These are phyloP conservation scores for Atta cephalotes DNA, from an alignment of 1,140 invertebrate species.

Conservation along the genomic window DNA sequence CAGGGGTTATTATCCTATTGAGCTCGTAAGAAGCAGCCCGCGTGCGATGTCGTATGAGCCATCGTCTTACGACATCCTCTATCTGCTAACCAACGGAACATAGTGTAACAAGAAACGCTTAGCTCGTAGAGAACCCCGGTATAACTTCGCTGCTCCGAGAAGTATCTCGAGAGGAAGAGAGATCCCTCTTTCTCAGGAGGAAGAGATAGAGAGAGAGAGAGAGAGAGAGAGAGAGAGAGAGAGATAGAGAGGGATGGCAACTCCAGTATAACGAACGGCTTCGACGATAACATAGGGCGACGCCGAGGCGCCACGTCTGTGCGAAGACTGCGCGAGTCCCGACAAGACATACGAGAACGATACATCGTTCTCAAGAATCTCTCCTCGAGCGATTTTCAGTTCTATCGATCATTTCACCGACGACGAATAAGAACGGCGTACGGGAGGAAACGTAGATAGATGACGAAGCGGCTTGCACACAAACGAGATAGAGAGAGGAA, in stretches of 20 bases:
- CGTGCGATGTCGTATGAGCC: constrained; percentile 76
- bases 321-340: constrained; percentile 23
- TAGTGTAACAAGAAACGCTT: constrained; percentile 65
- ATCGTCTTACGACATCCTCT: constrained; percentile 77
- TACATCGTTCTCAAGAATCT: constrained; percentile 63
- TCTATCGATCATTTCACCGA: constrained; percentile 61
- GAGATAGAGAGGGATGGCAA: not conserved
- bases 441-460: constrained; percentile 55
- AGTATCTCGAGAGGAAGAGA: not conserved
- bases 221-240: too few relatives aligned
- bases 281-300: constrained; percentile 54
- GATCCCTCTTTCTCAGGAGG: not conserved
- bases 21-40: constrained; percentile 81
- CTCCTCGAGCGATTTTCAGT: constrained; percentile 64
- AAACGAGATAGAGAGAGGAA: not conserved
- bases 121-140: constrained; percentile 26
- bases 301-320: constrained; percentile 49
- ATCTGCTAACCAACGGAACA: constrained; percentile 51
- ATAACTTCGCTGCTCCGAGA: constrained; percentile 34
- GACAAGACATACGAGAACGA: constrained; percentile 62
- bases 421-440: constrained; percentile 51
- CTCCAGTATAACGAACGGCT: constrained; percentile 52
- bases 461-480: constrained; percentile 18
- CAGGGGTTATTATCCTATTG: constrained; percentile 84
- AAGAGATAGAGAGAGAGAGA: not conserved